Evolutionary conservation across 2,113 vertebrate species (phyloP).

Genomic region (Danionella cerebrum): DNA sequence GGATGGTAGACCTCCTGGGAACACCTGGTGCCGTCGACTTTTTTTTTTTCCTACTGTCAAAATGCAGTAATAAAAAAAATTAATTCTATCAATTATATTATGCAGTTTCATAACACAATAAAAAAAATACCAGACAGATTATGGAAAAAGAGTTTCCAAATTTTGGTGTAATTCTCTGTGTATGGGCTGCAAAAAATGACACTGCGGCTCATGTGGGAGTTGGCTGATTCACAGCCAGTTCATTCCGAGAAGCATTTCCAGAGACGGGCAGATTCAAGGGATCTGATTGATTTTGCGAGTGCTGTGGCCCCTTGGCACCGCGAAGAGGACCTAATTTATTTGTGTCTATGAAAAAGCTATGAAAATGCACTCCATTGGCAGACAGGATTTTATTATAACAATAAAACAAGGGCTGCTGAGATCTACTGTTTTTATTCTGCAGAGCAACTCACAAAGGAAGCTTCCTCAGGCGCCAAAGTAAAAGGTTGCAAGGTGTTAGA

Average conservation of each 20-base stretch:
- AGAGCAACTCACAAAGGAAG: background rate
- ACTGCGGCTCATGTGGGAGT: slow-evolving; percentile 11
- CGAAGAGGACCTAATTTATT: background rate
- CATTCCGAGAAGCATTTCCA: background rate
- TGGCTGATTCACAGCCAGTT: slow-evolving; percentile 1
- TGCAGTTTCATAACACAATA: too few species aligned
- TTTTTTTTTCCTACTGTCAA: too few species aligned
- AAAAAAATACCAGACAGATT: too few species aligned
- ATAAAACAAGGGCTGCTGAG: background rate
- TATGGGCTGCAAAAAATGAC: too few species aligned
- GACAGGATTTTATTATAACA: background rate
- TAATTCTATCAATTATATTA: too few species aligned
- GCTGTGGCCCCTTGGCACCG: background rate
- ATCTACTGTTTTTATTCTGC: background rate
- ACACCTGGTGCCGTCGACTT: too few species aligned
- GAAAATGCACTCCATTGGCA: background rate
- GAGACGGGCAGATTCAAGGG: background rate
- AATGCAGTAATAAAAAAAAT: too few species aligned
- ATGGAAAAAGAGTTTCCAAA: too few species aligned
- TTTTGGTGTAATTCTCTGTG: too few species aligned
- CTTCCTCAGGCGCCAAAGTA: too few species aligned
- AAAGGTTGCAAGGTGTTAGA: background rate
- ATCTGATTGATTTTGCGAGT: background rate
- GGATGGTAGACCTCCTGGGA: too few species aligned
- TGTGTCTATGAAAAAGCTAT: background rate